Evolutionary conservation across 2,113 vertebrate species (phyloP).

Genomic region (Epinephelus fuscoguttatus): DNA sequence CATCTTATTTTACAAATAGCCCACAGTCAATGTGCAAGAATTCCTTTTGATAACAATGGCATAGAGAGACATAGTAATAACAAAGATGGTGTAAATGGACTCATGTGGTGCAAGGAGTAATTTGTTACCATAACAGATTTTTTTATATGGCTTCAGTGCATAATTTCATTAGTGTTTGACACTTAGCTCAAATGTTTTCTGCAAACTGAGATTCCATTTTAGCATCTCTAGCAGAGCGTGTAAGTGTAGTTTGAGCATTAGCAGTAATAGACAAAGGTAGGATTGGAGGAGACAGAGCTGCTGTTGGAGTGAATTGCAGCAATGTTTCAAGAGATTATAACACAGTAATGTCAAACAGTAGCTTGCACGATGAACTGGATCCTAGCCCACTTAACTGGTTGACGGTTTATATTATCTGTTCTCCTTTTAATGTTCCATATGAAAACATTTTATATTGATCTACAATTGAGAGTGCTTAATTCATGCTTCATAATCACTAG

Average conservation of each 20-base stretch:
- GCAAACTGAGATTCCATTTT: constrained; percentile 10
- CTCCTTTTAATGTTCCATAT: not conserved
- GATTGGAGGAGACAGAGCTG: not conserved
- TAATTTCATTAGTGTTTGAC: not conserved
- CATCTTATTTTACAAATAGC: constrained; percentile 9
- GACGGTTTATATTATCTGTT: not conserved
- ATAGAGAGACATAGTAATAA: not conserved
- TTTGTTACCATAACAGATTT: not conserved
- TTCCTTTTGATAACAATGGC: constrained; percentile 3
- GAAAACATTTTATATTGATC: not conserved
- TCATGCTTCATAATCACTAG: not conserved
- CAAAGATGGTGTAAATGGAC: not conserved
- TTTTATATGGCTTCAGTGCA: constrained; percentile 5
- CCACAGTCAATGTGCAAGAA: constrained; percentile 1
- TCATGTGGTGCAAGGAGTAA: not conserved
- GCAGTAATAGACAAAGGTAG: not conserved
- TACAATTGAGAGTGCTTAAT: not conserved
- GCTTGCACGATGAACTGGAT: not conserved
- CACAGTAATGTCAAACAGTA: not conserved
- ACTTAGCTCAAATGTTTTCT: constrained; percentile 12
- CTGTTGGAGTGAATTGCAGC: not conserved
- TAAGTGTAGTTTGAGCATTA: constrained; percentile 3
- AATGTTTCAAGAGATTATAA: not conserved
- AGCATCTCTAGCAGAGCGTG: not conserved
- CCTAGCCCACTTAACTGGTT: not conserved